Conservation (phyloP, 2,888 invertebrate genomes). For the Aporophyla nigra region DNA sequence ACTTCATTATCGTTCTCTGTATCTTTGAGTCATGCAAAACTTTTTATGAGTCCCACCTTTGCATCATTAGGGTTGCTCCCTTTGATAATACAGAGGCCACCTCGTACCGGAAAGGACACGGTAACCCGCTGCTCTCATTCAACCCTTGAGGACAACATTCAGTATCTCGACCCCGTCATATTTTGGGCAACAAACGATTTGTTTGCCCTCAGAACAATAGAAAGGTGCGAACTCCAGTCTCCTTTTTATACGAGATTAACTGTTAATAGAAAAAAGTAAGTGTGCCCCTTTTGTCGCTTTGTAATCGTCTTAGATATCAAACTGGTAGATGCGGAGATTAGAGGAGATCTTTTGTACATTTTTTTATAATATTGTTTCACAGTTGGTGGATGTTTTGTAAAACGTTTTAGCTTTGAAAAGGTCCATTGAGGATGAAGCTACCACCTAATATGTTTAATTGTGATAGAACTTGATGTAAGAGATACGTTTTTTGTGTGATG, state of each 20-base stretch:
- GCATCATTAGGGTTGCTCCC: conserved; percentile 79
- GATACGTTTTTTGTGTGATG: conserved; percentile 75
- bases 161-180: conserved; percentile 81
- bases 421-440: conserved; percentile 79
- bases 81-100: conserved; percentile 84
- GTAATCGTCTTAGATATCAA: conserved; percentile 88
- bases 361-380: conserved; percentile 80
- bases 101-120: conserved; percentile 83
- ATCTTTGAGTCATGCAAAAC: conserved; percentile 65
- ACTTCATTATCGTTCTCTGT: conserved; percentile 55
- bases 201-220: conserved; percentile 90
- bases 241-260: conserved; percentile 80
- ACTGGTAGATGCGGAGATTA: conserved; percentile 84
- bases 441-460: conserved; percentile 79
- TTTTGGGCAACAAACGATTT: conserved; percentile 89
- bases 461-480: conserved; percentile 78
- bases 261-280: conserved; percentile 84
- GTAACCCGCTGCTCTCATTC: conserved; percentile 88
- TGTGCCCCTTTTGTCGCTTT: conserved; percentile 82
- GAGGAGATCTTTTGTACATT: conserved; percentile 79
- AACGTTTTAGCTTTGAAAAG: conserved; percentile 86
- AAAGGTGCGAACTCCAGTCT: conserved; percentile 84
- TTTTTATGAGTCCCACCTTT: conserved; percentile 79
- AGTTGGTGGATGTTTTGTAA: conserved; percentile 79
- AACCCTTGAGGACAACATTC: conserved; percentile 87